Conservation (phyloP, 2,888 invertebrate species). For the Lysandra bellargus region DNA sequence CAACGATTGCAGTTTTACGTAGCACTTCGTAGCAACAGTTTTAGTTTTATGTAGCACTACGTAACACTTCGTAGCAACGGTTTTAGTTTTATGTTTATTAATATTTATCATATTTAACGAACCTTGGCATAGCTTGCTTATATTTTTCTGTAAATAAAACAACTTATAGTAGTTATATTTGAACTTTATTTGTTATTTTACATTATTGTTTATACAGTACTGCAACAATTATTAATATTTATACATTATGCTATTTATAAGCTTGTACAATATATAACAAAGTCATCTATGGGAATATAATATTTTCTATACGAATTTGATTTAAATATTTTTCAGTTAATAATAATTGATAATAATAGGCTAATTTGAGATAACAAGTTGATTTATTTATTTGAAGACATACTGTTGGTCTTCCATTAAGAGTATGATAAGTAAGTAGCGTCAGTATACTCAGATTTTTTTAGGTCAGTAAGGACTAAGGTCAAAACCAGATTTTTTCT, state of each 20-base stretch:
- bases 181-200: background rate
- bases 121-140: too few relatives aligned
- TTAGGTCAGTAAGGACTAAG: too few relatives aligned
- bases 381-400: background rate
- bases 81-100: too few relatives aligned
- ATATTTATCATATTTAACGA: too few relatives aligned
- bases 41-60: too few relatives aligned
- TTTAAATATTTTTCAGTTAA: background rate
- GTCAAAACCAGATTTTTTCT: too few relatives aligned
- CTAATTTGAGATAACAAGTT: background rate
- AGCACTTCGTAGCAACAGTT: too few relatives aligned
- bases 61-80: too few relatives aligned
- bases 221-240: background rate
- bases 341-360: background rate
- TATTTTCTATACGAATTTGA: background rate
- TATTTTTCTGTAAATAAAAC: background rate
- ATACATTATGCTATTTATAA: background rate
- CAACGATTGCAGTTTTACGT: too few relatives aligned
- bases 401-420: background rate
- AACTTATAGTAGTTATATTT: background rate
- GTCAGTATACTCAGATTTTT: too few relatives aligned
- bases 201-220: conserved; percentile 1
- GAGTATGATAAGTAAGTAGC: background rate
- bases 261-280: conserved; percentile 5
- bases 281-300: background rate